Base-by-base conservation (phyloP, 2,888 invertebrate genomes). In the Epsilonema sp. region DNA sequence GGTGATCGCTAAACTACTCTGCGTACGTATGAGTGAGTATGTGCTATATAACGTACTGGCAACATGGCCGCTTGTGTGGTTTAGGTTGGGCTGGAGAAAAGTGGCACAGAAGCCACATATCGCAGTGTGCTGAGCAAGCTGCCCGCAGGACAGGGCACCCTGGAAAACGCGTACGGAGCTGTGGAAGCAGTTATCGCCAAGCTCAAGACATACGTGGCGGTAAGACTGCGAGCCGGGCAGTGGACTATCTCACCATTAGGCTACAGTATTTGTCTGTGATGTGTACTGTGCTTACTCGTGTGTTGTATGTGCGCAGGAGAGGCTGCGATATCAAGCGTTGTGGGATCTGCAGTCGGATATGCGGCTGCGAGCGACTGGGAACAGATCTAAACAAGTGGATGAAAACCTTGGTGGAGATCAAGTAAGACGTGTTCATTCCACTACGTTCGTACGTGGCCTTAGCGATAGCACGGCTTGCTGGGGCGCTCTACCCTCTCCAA, bases 291-390 rank as follows among this genome's bases (percentile, higher is more conserved):
- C 16, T 31, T 31, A 16, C 16, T 16, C n/a, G n/a, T n/a, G n/a
- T n/a, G n/a, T n/a, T 39, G 26, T 46, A 48, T 37, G 31, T 5
- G 55, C 61, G 2, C 53, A 67, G 63, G 89, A 92, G 63, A 99
- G 97, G 97, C 73, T 97, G 37, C 70, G 87, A 51, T 97, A 97
- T 69, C 97, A 99, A 71, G 82, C 92, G 0, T 72, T 99, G 45
- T 99, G 97, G 97, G 97, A 97, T 72, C 73, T 99, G 38, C 97
- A 97, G 67, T 82, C 89, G 0, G 94, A 97, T 61, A 85, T 80
- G 58, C 69, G 99, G n/a, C 47, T 94, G 92, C 63, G 84, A 84
- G 3, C 80, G 82, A 55, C 75, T 99, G 36, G 89, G 86, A 2
- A 83, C 85, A 65, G 86, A 92, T 62, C 81, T 97, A 46, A 79